Percentiles rank a stretch among this genome's conserved stretches.
phyloP scores from a whole-genome alignment of 2,888 invertebrate species.

The Sinodicranocentrus sp. region DNA sequence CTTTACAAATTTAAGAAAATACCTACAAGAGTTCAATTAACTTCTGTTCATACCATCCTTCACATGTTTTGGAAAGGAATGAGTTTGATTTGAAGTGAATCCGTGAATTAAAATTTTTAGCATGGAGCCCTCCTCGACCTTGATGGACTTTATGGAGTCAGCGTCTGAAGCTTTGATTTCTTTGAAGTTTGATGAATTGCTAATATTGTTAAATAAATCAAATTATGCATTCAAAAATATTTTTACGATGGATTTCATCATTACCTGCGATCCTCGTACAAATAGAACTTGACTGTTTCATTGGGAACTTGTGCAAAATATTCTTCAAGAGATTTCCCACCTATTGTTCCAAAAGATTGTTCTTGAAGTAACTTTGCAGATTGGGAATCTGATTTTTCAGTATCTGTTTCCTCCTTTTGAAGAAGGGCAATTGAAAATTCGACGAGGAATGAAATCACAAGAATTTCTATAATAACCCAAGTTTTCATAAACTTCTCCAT shows the following conservation, averaged over 20 bases:
- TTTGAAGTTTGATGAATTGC: neutral
- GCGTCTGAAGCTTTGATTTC: neutral
- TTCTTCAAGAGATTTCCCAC: too few species aligned
- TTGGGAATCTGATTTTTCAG: too few species aligned
- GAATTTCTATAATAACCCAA: too few species aligned
- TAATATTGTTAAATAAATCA: neutral
- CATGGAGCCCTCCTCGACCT: neutral
- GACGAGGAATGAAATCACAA: too few species aligned
- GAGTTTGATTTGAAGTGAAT: neutral
- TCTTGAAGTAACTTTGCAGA: too few species aligned
- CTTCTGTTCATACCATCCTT: neutral
- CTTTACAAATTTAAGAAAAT: too few species aligned
- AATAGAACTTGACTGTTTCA: neutral
- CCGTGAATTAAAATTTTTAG: neutral
- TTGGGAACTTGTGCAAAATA: neutral
- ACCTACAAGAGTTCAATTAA: too few species aligned
- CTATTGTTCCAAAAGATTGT: too few species aligned
- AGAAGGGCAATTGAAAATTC: too few species aligned
- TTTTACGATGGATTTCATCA: too few species aligned
- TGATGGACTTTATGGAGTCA: neutral
- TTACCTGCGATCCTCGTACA: neutral
- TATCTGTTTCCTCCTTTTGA: too few species aligned
- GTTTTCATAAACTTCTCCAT: too few species aligned
- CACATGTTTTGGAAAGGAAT: neutral
- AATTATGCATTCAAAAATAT: neutral